Evolutionary conservation across 2,113 vertebrate genomes (phyloP), one percentile per base, ranked within the genome.

Genomic region (Patagioenas fasciata): DNA sequence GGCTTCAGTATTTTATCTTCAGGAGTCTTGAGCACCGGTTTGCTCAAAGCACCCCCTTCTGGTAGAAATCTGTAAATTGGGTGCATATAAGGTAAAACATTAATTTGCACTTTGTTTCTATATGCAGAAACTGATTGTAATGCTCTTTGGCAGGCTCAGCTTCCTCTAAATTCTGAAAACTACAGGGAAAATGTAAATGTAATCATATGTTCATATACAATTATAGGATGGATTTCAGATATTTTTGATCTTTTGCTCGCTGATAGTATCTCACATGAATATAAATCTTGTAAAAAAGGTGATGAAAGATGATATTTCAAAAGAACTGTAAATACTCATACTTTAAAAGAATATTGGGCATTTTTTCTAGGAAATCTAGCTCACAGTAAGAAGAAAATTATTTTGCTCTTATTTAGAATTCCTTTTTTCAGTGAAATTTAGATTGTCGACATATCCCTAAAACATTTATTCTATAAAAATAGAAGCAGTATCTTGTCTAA

Each of bases 21-120:
- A 28, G 48, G 6, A 36, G 25, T 91, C 13, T 12, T 2, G 32
- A 85, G 47, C 58, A 94, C 21, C 25, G 13, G 47, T 85, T 95
- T 95, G 91, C 42, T 77, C 80, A 66, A 93, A 95, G 94, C 84
- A 47, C 84, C 91, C 92, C 77, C 92, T 93, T 61, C 90, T 96
- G 96, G 93, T 56, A 77, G 71, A 61, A 92, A 38, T 9, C 13
- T 2, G 11, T 53, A 80, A n/a, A 65, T 1, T 80, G 18, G 28
- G 14, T 51, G 38, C 51, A 80, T 34, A 26, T 36, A 6, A 36
- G 24, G 31, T 36, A 31, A 90, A 93, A 78, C 10, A 25, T 3
- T 36, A 25, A 57, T 89, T 61, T 70, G 13, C 42, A 10, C 18
- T 32, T 73, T 29, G 40, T 57, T 67, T 61, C 5, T 32, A 23